A percentile compares a stretch with the other conserved stretches of the same genome.
Conservation (phyloP, 2,797 vertebrate genomes). For the Sternotherus odoratus region DNA sequence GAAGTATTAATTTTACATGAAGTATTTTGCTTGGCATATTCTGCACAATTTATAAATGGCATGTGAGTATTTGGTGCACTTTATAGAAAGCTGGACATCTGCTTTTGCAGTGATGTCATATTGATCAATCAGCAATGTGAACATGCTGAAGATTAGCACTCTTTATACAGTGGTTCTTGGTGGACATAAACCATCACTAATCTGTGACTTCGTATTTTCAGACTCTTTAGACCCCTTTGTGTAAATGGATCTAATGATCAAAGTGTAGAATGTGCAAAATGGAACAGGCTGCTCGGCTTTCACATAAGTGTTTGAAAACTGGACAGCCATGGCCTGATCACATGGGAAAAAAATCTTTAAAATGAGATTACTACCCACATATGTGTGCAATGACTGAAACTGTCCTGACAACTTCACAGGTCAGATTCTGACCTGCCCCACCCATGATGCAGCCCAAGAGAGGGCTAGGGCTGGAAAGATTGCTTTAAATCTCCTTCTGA, state of each 20-base stretch:
- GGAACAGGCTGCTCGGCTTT: not conserved
- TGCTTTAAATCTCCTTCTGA: not conserved
- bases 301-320: not conserved
- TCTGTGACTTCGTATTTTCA: not conserved
- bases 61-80: not conserved
- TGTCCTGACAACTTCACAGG: not conserved
- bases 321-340: not conserved
- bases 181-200: not conserved
- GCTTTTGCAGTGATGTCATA: not conserved
- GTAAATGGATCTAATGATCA: not conserved
- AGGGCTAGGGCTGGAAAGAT: not conserved
- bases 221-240: not conserved
- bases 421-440: not conserved
- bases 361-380: not conserved
- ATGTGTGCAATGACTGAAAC: not conserved
- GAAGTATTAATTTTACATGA: not conserved
- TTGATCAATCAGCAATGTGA: not conserved
- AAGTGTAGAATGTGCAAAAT: not conserved
- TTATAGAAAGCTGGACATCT: not conserved
- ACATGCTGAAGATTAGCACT: not conserved
- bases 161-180: not conserved
- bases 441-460: not conserved
- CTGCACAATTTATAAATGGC: not conserved
- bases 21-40: not conserved
- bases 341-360: not conserved